Conservation (phyloP, 2,888 invertebrate species). For the Drosophila niveifrons region DNA sequence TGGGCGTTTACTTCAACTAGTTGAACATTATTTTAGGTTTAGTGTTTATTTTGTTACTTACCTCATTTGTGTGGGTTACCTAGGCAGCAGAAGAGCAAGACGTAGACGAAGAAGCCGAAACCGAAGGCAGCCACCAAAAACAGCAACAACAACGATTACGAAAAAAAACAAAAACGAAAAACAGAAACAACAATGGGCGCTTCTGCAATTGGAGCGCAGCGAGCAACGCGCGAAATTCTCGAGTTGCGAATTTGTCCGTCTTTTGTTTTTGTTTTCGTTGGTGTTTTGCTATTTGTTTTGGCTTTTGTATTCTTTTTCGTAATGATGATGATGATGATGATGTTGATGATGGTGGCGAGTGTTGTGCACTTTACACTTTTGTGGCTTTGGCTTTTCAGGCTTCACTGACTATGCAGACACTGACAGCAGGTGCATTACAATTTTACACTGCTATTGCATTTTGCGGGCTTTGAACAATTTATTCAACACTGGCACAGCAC, state of each 20-base stretch:
- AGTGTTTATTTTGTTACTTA: constrained; percentile 51
- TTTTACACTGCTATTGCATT: constrained; percentile 12
- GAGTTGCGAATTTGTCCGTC: constrained; percentile 45
- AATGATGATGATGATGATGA: constrained; percentile 10
- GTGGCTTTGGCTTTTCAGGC: constrained; percentile 75
- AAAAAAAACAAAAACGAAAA: constrained; percentile 28
- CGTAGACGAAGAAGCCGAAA: constrained; percentile 20
- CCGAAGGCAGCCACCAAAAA: constrained; percentile 16
- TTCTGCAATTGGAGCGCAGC: constrained; percentile 67
- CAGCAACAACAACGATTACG: constrained; percentile 29
- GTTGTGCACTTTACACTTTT: constrained; percentile 80
- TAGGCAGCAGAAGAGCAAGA: constrained; percentile 41
- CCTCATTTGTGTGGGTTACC: constrained; percentile 76
- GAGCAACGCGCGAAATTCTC: constrained; percentile 60
- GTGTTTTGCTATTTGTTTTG: constrained; percentile 25
- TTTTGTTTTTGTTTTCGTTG: constrained; percentile 31
- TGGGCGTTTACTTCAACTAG: constrained; percentile 10
- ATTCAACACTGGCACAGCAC: constrained; percentile 29
- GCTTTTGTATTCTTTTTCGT: constrained; percentile 14
- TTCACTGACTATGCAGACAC: constrained; percentile 54
- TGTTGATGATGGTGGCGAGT: constrained; percentile 42
- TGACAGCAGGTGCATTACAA: constrained; percentile 42
- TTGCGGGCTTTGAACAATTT: constrained; percentile 16
- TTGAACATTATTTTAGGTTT: constrained; percentile 1
- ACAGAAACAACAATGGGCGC: constrained; percentile 31